Evolutionary conservation across 1,140 invertebrate genomes (phyloP).

Genomic region (Rhagoletis zephyria): DNA sequence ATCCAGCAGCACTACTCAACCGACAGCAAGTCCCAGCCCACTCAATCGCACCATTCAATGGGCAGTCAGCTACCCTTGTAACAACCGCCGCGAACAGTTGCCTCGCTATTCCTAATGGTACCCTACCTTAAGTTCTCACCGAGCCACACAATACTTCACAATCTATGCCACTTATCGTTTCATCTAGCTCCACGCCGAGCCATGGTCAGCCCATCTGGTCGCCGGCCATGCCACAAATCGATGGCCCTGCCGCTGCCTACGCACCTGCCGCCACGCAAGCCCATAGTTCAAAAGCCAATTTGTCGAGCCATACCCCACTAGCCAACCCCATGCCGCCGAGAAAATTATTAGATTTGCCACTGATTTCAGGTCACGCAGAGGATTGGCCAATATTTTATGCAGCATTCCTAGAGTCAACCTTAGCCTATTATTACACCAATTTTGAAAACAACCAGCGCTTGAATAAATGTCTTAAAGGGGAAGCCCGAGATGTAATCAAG

Average conservation of each 20-base stretch:
- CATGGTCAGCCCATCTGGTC: not conserved
- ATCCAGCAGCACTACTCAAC: too few species aligned
- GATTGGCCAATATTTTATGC: constrained; percentile 54
- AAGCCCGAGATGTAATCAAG: constrained; percentile 14
- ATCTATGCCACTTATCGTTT: not conserved
- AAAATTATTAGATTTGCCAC: constrained; percentile 54
- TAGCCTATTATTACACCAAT: constrained; percentile 32
- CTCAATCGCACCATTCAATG: too few species aligned
- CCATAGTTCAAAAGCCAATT: not conserved
- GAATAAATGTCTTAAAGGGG: constrained; percentile 49
- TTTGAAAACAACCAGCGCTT: constrained; percentile 39
- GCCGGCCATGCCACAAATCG: not conserved
- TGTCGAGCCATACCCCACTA: not conserved
- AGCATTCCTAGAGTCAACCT: constrained; percentile 14
- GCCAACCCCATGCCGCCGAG: not conserved
- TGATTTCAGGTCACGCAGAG: constrained; percentile 33
- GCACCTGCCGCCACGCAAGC: not conserved
- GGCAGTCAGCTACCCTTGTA: too few species aligned
- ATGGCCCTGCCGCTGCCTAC: not conserved
- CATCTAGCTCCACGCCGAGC: not conserved
- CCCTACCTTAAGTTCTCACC: too few species aligned
- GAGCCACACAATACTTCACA: not conserved
- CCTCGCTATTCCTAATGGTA: too few species aligned
- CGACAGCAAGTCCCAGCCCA: too few species aligned
- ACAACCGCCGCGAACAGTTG: too few species aligned